phyloP scores from a whole-genome alignment of 2,888 invertebrate species.

The Callimorpha dominula region DNA sequence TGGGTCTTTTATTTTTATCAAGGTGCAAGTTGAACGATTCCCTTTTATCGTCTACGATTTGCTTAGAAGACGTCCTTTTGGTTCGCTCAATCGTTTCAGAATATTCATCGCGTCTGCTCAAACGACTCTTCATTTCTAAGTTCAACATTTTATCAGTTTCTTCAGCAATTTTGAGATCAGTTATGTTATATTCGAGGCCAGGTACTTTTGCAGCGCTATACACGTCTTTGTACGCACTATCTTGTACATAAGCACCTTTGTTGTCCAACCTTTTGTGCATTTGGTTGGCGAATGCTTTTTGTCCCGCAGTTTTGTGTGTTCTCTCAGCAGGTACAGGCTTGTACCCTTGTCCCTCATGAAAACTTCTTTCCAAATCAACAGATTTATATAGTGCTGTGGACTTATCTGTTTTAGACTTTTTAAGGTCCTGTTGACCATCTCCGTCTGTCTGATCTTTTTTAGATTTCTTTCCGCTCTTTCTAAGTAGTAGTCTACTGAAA shows the following conservation, averaged over 20 bases:
- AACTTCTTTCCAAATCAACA: constrained; percentile 69
- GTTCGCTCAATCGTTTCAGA: constrained; percentile 70
- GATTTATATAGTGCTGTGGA: constrained; percentile 71
- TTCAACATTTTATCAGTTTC: constrained; percentile 83
- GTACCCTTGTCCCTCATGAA: constrained; percentile 69
- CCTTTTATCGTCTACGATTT: constrained; percentile 70
- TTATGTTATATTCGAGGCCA: constrained; percentile 80
- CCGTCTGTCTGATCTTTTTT: constrained; percentile 84
- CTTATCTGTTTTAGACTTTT: constrained; percentile 76
- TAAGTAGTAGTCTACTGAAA: constrained; percentile 89
- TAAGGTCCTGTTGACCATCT: constrained; percentile 75
- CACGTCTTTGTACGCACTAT: constrained; percentile 81
- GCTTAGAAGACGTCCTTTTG: constrained; percentile 75
- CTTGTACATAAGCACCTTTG: constrained; percentile 83
- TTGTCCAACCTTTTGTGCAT: constrained; percentile 84
- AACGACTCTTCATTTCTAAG: constrained; percentile 75
- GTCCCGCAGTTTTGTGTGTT: constrained; percentile 79
- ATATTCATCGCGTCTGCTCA: constrained; percentile 77
- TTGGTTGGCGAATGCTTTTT: constrained; percentile 83
- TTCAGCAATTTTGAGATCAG: constrained; percentile 84
- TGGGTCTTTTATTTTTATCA: constrained; percentile 75
- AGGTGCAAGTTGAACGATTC: constrained; percentile 74
- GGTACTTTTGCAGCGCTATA: constrained; percentile 81
- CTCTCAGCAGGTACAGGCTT: constrained; percentile 79
- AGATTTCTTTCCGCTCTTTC: constrained; percentile 91